Evolutionary conservation across 2,113 vertebrate species (phyloP).

Genomic region (Carollia perspicillata): DNA sequence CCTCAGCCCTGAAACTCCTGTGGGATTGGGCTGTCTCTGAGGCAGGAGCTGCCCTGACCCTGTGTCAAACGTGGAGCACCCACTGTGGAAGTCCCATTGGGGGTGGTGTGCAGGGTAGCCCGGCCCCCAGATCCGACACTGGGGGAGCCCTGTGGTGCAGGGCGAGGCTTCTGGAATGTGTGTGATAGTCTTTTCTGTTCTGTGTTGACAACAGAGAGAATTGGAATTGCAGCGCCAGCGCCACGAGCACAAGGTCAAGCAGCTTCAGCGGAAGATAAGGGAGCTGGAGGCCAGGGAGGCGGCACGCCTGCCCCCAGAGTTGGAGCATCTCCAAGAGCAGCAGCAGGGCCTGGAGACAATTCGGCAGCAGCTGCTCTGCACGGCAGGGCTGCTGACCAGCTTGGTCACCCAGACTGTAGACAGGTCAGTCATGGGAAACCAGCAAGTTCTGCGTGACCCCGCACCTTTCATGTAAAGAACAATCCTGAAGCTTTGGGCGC

Average conservation of each 20-base stretch:
- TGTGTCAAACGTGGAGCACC: background rate
- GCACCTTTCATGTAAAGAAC: background rate
- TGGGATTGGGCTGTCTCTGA: background rate
- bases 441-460: background rate
- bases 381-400: conserved; percentile 73
- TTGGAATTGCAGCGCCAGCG: conserved; percentile 85
- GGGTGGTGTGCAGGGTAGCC: background rate
- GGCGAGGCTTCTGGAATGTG: rapidly evolving
- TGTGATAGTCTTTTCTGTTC: background rate
- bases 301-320: background rate
- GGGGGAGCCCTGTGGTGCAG: background rate
- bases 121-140: background rate
- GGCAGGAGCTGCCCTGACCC: background rate
- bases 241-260: conserved; percentile 87
- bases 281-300: conserved; percentile 81
- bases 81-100: background rate
- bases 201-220: conserved; percentile 79
- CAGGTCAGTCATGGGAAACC: conserved; percentile 64
- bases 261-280: conserved; percentile 85
- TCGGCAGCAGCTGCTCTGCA: conserved; percentile 81
- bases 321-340: conserved; percentile 23
- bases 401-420: conserved; percentile 71
- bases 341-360: conserved; percentile 79
- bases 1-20: background rate
- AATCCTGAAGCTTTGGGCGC: background rate